Percentiles rank a stretch among this genome's conserved stretches.
These are phyloP conservation scores for Drosophila carrolli DNA, from an alignment of 1,140 invertebrate species.

Conservation along the genomic window DNA sequence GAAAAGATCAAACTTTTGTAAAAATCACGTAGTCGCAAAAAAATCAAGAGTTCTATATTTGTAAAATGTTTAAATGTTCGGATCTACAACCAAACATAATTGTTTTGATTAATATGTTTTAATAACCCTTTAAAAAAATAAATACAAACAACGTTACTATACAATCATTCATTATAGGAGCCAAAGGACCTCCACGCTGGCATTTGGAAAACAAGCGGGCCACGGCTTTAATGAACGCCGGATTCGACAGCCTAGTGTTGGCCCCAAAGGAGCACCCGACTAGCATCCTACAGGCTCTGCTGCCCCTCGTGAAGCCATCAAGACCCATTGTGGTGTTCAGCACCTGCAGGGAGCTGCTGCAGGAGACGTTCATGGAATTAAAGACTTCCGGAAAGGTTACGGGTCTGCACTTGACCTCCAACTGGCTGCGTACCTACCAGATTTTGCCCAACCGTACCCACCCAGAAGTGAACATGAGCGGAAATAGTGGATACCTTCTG, in stretches of 20 bases:
- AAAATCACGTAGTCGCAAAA: too few relatives aligned
- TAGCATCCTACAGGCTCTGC: slow-evolving; percentile 90
- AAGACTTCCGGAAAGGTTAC: slow-evolving; percentile 89
- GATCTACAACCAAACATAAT: too few relatives aligned
- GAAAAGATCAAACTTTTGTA: too few relatives aligned
- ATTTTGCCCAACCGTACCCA: slow-evolving; percentile 93
- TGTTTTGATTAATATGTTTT: too few relatives aligned
- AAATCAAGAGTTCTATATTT: too few relatives aligned
- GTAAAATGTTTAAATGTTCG: too few relatives aligned
- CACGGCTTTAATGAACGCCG: slow-evolving; percentile 86
- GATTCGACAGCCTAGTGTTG: slow-evolving; percentile 92
- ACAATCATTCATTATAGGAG: slow-evolving; percentile 5
- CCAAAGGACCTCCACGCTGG: slow-evolving; percentile 45
- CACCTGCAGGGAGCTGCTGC: slow-evolving; percentile 91
- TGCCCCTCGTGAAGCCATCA: slow-evolving; percentile 91
- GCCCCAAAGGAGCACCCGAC: slow-evolving; percentile 93
- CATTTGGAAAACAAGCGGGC: slow-evolving; percentile 87
- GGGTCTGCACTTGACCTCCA: slow-evolving; percentile 91
- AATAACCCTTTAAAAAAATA: not conserved
- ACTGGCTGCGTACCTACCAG: slow-evolving; percentile 96
- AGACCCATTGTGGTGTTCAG: slow-evolving; percentile 94
- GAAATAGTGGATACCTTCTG: slow-evolving; percentile 91
- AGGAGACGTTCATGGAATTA: slow-evolving; percentile 91
- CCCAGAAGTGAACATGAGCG: slow-evolving; percentile 92
- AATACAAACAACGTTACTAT: not conserved